These are phyloP conservation scores for Esox niger DNA, from an alignment of 2,113 vertebrate genomes.

Conservation along the genomic window DNA sequence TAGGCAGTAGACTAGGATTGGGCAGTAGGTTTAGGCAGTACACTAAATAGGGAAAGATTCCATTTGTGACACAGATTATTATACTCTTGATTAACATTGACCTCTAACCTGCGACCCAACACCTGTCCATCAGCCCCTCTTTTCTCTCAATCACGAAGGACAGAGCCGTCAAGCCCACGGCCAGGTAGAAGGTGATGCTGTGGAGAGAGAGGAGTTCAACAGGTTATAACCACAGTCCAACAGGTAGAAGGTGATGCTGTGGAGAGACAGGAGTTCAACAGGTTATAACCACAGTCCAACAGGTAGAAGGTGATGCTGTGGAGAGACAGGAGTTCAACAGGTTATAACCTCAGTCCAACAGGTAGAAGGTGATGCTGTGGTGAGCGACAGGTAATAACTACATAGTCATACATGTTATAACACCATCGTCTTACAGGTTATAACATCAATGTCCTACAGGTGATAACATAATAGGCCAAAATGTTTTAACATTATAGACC, in stretches of 20 bases:
- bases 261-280: background rate
- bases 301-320: conserved; percentile 77
- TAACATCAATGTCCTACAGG: no score
- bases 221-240: no score
- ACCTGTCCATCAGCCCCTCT: conserved; percentile 74
- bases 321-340: background rate
- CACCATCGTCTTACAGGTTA: no score
- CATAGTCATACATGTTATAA: no score
- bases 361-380: conserved; percentile 75
- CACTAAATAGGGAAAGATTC: background rate
- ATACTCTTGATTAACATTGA: conserved; percentile 5
- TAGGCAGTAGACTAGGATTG: no score
- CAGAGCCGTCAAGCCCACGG: conserved; percentile 75
- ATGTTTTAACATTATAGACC: no score
- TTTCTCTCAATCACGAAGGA: conserved; percentile 78
- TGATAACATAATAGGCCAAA: no score
- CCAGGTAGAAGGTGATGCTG: conserved; percentile 79
- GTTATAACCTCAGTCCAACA: conserved; percentile 42
- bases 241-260: conserved; percentile 78
- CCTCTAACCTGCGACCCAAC: conserved; percentile 75
- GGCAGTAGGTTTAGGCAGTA: background rate
- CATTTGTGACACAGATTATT: background rate
- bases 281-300: conserved; percentile 8
- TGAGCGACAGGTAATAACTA: no score
- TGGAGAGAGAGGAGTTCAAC: background rate